phyloP scores from a whole-genome alignment of 2,797 vertebrate genomes.

The Falco novaeseelandiae region DNA sequence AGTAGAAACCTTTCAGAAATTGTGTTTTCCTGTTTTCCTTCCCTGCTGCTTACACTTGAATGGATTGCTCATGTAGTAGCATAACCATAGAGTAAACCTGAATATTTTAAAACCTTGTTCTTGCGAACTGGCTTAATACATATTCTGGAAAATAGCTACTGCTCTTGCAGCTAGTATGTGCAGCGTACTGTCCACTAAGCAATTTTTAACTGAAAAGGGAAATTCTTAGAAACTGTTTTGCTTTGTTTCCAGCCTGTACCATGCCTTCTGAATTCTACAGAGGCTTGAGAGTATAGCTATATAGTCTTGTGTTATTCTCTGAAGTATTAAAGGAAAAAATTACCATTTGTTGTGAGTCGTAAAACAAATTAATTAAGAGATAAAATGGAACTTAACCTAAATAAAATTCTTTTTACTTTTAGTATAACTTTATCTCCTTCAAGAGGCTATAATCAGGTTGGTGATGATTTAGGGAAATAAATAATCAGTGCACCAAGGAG shows the following conservation, averaged over 20 bases:
- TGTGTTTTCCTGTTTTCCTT: neutral
- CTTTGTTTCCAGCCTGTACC: neutral
- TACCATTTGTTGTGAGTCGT: neutral
- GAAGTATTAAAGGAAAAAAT: slow-evolving; percentile 3
- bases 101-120: neutral
- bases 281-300: neutral
- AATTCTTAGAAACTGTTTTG: neutral
- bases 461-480: neutral
- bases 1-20: slow-evolving; percentile 10
- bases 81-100: neutral
- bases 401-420: neutral
- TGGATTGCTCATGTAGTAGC: neutral
- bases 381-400: neutral
- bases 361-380: neutral
- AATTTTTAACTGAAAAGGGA: neutral
- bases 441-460: neutral
- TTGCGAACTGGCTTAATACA: neutral
- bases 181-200: neutral
- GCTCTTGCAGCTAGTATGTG: neutral
- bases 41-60: neutral
- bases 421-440: neutral
- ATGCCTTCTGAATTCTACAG: neutral
- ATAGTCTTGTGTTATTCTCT: neutral
- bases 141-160: neutral
- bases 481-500: neutral